These are phyloP conservation scores for Mythimna albipuncta DNA, from an alignment of 2,888 invertebrate genomes.

Conservation along the genomic window DNA sequence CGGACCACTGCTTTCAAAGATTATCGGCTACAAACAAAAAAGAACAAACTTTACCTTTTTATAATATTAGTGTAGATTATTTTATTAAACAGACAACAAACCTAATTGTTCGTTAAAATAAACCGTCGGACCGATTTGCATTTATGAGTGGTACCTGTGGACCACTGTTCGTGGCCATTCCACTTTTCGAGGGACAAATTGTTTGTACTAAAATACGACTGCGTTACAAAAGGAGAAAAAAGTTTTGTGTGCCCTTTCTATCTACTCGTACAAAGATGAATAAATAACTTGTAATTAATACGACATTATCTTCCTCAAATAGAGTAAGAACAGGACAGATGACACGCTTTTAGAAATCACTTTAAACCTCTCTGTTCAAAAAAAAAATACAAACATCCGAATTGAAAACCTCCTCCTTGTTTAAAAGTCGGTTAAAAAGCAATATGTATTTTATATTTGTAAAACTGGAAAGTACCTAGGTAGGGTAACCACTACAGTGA, in stretches of 20 bases:
- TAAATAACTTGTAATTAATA: background rate
- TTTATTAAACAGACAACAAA: constrained; percentile 47
- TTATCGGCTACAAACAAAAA: no score
- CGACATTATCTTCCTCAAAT: background rate
- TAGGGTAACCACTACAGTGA: no score
- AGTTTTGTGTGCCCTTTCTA: background rate
- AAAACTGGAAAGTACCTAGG: no score
- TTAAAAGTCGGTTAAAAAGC: no score
- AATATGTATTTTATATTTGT: no score
- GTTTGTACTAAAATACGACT: background rate
- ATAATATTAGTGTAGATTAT: constrained; percentile 18
- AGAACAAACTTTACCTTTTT: no score
- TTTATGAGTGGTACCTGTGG: background rate
- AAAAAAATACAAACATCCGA: no score
- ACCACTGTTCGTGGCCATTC: background rate
- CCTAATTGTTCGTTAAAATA: constrained; percentile 59
- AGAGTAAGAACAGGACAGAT: background rate
- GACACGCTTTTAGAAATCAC: no score
- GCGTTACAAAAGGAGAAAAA: background rate
- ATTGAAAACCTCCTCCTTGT: no score
- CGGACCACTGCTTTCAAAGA: no score
- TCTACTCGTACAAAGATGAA: background rate
- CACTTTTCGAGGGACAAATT: background rate
- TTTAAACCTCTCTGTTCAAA: no score
- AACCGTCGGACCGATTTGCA: constrained; percentile 52